Evolutionary conservation across 2,113 vertebrate genomes (phyloP), one percentile per base, ranked within the genome.

Genomic region (Scatophagus argus): DNA sequence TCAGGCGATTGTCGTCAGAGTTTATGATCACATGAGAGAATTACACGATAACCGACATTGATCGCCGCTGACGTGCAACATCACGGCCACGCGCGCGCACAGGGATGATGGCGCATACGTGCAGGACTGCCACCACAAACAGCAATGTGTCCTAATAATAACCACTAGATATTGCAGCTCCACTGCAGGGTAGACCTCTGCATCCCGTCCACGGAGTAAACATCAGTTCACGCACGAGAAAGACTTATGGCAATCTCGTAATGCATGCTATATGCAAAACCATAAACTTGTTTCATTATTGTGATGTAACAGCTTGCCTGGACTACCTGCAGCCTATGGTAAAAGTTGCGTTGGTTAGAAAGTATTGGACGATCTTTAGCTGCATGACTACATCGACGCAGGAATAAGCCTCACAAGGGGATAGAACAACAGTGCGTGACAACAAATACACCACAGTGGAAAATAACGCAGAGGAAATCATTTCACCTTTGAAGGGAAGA

Each of bases 401-500:
- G 44, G 2, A 58, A 65, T 52, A 52, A 31, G 27, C 34, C 34
- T 62, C 29, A 65, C 1, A 0, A 12, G 56, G 43, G 41, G 29
- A 39, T 11, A 60, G 23, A 23, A 76, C 61, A 76, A 81, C 60
- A 70, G 52, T 66, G 80, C 59, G 81, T 67, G 74, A 85, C 46
- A 81, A 73, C 55, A 81, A 76, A 84, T 47, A 55, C 82, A 83
- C 43, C 54, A 41, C 31, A 51, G 52, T 46, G 25, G 34, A 62
- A 82, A 77, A 82, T 52, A 77, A 81, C 41, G 72, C 68, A 67
- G n/a, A 73, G 56, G 34, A 75, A 69, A 75, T 73, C 9, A 16
- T 78, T 74, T 92, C 92, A 95, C 94, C 95, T 95, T 89, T 93
- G 91, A 81, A 83, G 87, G 87, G 83, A 88, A 90, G 87, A 91